Evolutionary conservation across 30 jellyfish, hydroid and myxozoan species (phyloP), one percentile per base, ranked within the genome.

Genomic region (Sanderia malayensis): DNA sequence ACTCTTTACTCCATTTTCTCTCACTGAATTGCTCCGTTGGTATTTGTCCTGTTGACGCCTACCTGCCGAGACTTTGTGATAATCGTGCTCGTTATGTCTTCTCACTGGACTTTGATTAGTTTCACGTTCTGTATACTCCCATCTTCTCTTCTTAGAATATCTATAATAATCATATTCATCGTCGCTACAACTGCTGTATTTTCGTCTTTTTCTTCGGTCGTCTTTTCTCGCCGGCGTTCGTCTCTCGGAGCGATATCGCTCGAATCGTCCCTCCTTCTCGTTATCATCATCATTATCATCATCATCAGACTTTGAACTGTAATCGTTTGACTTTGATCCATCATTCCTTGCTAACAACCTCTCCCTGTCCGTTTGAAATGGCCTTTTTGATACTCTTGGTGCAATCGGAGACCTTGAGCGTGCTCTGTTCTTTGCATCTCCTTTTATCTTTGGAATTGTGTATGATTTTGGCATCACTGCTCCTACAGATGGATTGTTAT

Each of bases 121-220:
- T 2, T 61, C 49, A n/a, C 63, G 4, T n/a, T 67, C 80, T 46
- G 59, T 4, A 60, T 60, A 60, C 6, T 32, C 30, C 10, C 6
- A 23, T 2, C 74, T 71, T 52, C 76, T 47, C 18, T 44, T 58
- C 69, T 63, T 82, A 18, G 83, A 67, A 52, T 70, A 72, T 46
- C 85, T 68, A 61, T 61, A 71, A 71, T 82, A 82, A 34, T 67
- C 84, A 29, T 82, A 67, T 26, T 82, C 94, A 34, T 82, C 94
- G 49, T 82, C 94, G 58, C 94, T 82, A 37, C 83, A 71, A 57
- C 94, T 82, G 46, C 94, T 82, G 33, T 82, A 82, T 31, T 70
- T 82, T 61, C 94, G 45, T 49, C 84, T 41, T 47, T 70, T 65
- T 28, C 94, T 25, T 20, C 79, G 20, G 46, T 65, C 94, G 70